A percentile compares a stretch with the other conserved stretches of the same genome.
These are phyloP conservation scores for Emesis russula DNA, from an alignment of 2,888 invertebrate species.

Conservation along the genomic window DNA sequence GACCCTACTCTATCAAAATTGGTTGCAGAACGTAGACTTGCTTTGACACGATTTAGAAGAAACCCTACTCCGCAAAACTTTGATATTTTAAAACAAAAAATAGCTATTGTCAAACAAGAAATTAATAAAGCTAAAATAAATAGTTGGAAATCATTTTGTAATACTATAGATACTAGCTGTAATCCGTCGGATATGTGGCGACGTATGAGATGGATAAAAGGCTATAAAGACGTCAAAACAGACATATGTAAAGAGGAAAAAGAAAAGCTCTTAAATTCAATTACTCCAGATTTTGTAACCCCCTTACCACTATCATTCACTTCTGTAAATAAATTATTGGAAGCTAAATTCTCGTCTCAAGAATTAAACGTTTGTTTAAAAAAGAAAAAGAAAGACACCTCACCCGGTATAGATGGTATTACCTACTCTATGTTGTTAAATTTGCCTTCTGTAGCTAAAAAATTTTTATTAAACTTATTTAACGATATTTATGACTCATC, in stretches of 20 bases:
- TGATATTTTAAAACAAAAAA: conserved; percentile 28
- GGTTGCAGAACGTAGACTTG: conserved; percentile 77
- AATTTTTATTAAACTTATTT: neutral
- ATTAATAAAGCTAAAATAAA: neutral
- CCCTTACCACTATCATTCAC: neutral
- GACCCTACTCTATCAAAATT: conserved; percentile 69
- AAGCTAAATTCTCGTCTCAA: neutral
- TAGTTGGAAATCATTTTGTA: conserved; percentile 14
- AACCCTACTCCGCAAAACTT: conserved; percentile 82
- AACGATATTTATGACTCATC: neutral
- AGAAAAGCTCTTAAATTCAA: neutral
- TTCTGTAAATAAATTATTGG: neutral
- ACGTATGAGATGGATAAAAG: neutral
- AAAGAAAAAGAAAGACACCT: neutral
- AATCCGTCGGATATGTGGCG: neutral
- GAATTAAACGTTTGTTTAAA: neutral
- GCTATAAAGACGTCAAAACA: neutral
- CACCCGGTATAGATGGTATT: neutral
- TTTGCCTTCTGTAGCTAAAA: neutral
- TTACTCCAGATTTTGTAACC: neutral
- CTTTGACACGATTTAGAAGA: conserved; percentile 74
- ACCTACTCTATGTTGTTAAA: neutral
- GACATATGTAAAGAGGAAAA: neutral
- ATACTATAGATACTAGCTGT: neutral
- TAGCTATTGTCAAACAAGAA: neutral